Base-by-base conservation (phyloP, 2,888 invertebrate genomes). In the Brenthis ino region DNA sequence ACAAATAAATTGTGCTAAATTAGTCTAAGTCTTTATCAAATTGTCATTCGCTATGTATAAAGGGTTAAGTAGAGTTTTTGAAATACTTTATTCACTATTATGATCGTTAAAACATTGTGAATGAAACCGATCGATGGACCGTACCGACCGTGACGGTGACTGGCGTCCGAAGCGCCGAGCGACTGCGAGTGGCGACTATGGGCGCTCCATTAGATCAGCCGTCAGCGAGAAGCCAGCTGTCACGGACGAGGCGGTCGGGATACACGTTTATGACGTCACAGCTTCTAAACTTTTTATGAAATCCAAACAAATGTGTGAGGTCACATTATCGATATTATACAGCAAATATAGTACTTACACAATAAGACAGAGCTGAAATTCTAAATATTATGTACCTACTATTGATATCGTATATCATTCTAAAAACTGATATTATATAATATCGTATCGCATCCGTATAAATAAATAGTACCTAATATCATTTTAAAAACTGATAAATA, bases 31-130 rank as follows among this genome's bases (percentile, higher is more conserved):
- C n/a, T 28, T 48, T 28, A 0, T 8, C 8, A 43, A 43, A 43
- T 43, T 11, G 37, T 58, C 24, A 58, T 58, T 24, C 24, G n/a
- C 24, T 50, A 37, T 57, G 12, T 37, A 8, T n/a, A 12, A 11
- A 48, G 48, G 48, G 24, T 47, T 24, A 58, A 48, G 43, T 48
- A 60, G 20, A 20, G 20, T 63, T 37, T 47, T 51, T 65, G 43
- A 43, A 65, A 65, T 43, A 57, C 28, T 61, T n/a, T 54, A 60
- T 77, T 77, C 74, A 76, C 79, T 71, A 28, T 28, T 72, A 69
- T 72, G 67, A 72, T 75, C 64, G 75, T 80, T 76, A 82, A 82
- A 85, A 83, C 82, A 85, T 83, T 81, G 78, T 85, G 79, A 84
- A 83, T 83, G 80, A 77, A 78, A 68, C 71, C 78, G 82, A 83